Evolutionary conservation across 1,140 invertebrate genomes (phyloP), one percentile per base, ranked within the genome.

Genomic region (Meloidogyne floridensis): DNA sequence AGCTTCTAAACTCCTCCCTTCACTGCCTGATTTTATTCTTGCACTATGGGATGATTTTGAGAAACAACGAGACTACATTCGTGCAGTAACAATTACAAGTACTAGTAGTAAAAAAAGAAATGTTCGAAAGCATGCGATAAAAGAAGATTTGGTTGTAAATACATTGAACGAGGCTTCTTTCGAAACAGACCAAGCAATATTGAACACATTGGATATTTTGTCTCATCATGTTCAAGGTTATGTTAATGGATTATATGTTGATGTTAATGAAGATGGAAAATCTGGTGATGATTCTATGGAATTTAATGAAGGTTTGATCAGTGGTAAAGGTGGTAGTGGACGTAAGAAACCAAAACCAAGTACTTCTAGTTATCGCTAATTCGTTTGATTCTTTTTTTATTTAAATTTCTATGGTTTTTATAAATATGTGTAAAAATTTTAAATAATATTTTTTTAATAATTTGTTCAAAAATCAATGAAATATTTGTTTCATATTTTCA

Each of bases 401-500:
- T 32, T 32, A 32, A 32, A 32, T 32, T 32, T 32, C 32, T 32
- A 32, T 32, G 32, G 32, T 32, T 32, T 32, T 32, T 47, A 6
- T 6, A 47, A 47, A 47, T 47, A 47, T 47, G 3, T 47, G 47
- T 32, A 32, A 32, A 32, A 32, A 32, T 32, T 32, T 32, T 32
- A 32, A 32, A 8, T 0, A 32, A 6, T 47, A 47, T 47, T 47
- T 32, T 47, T 47, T 47, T 6, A 5, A 47, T 6, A 47, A 8
- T 6, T 47, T 47, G 47, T 47, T 47, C 47, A 47, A 6, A 47
- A 47, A 5, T 15, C 47, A 71, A 32, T 18, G 53, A 42, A 71
- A 84, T 59, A 42, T 10, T 56, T 47, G 32, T 8, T 18, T 59
- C 75, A 70, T 32, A 47, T 18, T 77, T 84, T 70, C 32, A 2